phyloP scores from a whole-genome alignment of 1,140 invertebrate species.

The Phymastichus coffea region DNA sequence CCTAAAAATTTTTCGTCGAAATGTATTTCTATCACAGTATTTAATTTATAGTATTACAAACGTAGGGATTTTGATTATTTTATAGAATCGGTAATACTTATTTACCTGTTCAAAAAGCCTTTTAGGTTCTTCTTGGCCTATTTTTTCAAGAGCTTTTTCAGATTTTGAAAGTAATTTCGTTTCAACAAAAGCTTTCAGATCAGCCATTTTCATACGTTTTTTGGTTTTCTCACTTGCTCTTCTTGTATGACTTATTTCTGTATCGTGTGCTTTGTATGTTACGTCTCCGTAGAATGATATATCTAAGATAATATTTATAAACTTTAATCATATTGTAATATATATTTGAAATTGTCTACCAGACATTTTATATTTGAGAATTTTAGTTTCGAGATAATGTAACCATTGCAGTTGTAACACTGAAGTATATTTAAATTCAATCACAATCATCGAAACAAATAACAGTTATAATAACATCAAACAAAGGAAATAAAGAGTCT shows the following conservation, averaged over 20 bases:
- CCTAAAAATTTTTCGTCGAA: constrained; percentile 54
- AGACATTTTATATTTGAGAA: too few relatives aligned
- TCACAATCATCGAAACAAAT: too few relatives aligned
- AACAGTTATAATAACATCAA: too few relatives aligned
- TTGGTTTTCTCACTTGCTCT: constrained; percentile 78
- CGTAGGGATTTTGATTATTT: too few relatives aligned
- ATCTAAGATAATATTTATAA: too few relatives aligned
- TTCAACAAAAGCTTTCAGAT: constrained; percentile 86
- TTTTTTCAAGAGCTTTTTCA: constrained; percentile 86
- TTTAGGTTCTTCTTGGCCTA: constrained; percentile 75
- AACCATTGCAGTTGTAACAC: too few relatives aligned
- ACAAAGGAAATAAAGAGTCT: too few relatives aligned
- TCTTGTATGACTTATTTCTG: constrained; percentile 64
- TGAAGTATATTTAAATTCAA: too few relatives aligned
- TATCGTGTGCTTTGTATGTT: constrained; percentile 53
- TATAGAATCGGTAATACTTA: constrained; percentile 26
- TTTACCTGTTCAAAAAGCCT: constrained; percentile 58
- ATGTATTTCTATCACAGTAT: neutral
- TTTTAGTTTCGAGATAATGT: too few relatives aligned
- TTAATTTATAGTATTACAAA: neutral
- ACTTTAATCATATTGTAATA: too few relatives aligned
- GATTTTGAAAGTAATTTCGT: constrained; percentile 88
- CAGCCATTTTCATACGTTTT: constrained; percentile 86
- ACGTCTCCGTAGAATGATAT: constrained; percentile 17
- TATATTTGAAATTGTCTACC: too few relatives aligned